Conservation (phyloP, 2,113 vertebrate species). For the Pungitius pungitius region DNA sequence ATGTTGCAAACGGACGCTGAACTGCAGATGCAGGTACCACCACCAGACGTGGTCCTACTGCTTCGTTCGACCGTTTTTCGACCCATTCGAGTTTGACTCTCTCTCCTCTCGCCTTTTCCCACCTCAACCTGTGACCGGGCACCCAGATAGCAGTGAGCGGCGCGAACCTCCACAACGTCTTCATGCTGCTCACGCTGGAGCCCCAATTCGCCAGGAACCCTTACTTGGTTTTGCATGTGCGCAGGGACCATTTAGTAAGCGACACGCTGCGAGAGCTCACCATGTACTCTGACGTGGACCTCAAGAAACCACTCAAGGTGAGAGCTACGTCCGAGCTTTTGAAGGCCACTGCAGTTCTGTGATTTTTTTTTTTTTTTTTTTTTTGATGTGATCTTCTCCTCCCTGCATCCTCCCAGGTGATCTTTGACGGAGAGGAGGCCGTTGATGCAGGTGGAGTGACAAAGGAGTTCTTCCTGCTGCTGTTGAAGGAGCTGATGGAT, state of each 20-base stretch:
- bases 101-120: background rate
- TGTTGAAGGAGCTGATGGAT: constrained; percentile 94
- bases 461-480: constrained; percentile 95
- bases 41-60: background rate
- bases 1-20: constrained; percentile 98
- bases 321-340: constrained; percentile 32
- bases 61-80: background rate
- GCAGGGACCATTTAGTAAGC: constrained; percentile 91
- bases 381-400: background rate
- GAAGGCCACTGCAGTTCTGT: background rate
- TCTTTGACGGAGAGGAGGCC: constrained; percentile 96
- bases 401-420: constrained; percentile 81
- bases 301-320: constrained; percentile 97
- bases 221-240: constrained; percentile 94
- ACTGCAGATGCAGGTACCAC: constrained; percentile 95
- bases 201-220: constrained; percentile 94
- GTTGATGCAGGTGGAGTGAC: constrained; percentile 95
- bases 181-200: constrained; percentile 97
- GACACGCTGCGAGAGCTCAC: constrained; percentile 94
- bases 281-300: constrained; percentile 95
- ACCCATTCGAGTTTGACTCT: background rate
- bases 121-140: background rate
- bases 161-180: constrained; percentile 95
- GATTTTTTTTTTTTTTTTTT: too few relatives aligned
- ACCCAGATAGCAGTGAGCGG: constrained; percentile 93